Evolutionary conservation across 2,113 vertebrate genomes (phyloP).

Genomic region (Mandrillus leucophaeus): DNA sequence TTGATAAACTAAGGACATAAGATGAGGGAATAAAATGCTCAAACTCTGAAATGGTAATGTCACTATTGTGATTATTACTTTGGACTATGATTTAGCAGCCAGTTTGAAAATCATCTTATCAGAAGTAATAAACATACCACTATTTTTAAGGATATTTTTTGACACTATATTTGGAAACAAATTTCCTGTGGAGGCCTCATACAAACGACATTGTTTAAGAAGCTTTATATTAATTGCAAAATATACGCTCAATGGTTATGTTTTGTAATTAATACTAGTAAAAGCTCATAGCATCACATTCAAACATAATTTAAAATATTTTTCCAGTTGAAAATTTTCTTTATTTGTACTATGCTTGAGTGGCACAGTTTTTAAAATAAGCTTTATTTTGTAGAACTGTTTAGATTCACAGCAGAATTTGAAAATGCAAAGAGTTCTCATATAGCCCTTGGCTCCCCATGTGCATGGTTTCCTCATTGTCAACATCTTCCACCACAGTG

Average conservation of each 20-base stretch:
- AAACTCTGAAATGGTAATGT: neutral
- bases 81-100: neutral
- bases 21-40: neutral
- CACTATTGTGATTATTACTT: neutral
- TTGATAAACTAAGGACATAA: neutral
- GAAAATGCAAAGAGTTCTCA: neutral
- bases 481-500: neutral
- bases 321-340: neutral
- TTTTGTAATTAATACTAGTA: neutral
- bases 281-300: neutral
- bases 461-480: neutral
- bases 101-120: neutral
- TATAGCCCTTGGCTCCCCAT: neutral
- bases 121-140: neutral
- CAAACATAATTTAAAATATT: neutral
- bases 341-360: neutral
- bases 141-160: neutral
- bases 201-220: neutral
- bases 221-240: neutral
- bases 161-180: neutral
- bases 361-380: neutral
- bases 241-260: neutral
- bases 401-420: neutral
- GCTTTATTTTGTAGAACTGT: neutral
- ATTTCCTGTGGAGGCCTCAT: neutral